Evolutionary conservation across 1,140 invertebrate genomes (phyloP).

Genomic region (Drosophila nigromelanica): DNA sequence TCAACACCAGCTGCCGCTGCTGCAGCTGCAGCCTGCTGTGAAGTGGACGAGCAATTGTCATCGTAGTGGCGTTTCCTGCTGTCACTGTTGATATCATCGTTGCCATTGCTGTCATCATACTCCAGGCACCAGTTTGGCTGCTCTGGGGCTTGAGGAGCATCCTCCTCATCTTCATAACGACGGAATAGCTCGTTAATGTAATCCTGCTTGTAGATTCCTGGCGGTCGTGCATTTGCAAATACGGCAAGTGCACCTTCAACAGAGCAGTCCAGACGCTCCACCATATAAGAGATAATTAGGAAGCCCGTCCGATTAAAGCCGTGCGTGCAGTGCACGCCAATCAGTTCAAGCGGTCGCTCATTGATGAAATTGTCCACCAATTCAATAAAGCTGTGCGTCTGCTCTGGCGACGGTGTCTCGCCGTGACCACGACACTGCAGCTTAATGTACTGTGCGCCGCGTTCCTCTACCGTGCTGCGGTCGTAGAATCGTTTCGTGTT

Average conservation of each 20-base stretch:
- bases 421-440: constrained; percentile 94
- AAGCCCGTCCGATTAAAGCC: constrained; percentile 99
- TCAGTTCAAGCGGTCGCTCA: constrained; percentile 91
- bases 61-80: constrained; percentile 48
- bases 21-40: constrained; percentile 36
- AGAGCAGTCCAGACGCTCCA: constrained; percentile 90
- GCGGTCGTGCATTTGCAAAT: constrained; percentile 90
- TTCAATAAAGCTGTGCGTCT: constrained; percentile 91
- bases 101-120: constrained; percentile 72
- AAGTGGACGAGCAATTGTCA: constrained; percentile 56
- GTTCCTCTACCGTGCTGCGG: constrained; percentile 89
- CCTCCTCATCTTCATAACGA: constrained; percentile 91
- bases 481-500: constrained; percentile 97
- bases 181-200: constrained; percentile 90
- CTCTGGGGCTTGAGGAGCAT: constrained; percentile 89
- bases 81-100: constrained; percentile 23
- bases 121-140: constrained; percentile 92
- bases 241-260: constrained; percentile 91
- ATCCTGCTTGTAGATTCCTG: constrained; percentile 92
- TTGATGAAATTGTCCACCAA: constrained; percentile 91
- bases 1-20: constrained; percentile 20
- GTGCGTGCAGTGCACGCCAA: constrained; percentile 99
- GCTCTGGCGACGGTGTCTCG: constrained; percentile 90
- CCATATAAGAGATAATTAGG: constrained; percentile 95
- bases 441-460: constrained; percentile 93